Base-by-base conservation (phyloP, 2,797 vertebrate species). In the Sebastes kiyomatsui region DNA sequence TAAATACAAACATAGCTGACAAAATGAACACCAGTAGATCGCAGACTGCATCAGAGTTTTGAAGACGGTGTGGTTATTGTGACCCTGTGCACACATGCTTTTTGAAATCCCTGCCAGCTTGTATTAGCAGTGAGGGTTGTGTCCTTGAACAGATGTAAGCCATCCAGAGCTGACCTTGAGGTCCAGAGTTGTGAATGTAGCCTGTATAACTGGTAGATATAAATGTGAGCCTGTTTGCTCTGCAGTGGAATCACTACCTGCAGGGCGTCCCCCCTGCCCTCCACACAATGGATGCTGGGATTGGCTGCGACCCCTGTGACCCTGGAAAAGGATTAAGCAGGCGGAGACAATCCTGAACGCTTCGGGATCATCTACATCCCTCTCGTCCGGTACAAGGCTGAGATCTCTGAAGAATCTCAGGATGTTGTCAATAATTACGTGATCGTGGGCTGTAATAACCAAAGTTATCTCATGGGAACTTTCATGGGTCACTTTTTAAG, bases 211-310 rank as follows among this genome's bases (percentile, higher is more conserved):
- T 67, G 27, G 7, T 28, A 28, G 58, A 30, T 59, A 52, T 3
- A 11, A 58, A 72, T 62, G 54, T 52, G 42, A 66, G 46, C 32
- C 30, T 10, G 22, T 23, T 61, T 68, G 61, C 27, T 46, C 42
- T 30, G 38, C 33, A 22, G 46, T 28, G 59, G 42, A 64, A 54
- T 70, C 60, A 12, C 55, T 56, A 65, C 83, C 79, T 82, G 77
- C 56, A 54, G 58, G 2, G 22, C 52, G 62, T 33, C 14, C 68
- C 58, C 59, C 7, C 16, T 72, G 67, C 27, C 64, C 67, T 72
- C 32, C 25, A 46, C 73, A 75, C 75, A 80, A 62, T 49, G 71
- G 33, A 79, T 62, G 54, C 75, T 68, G 67, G 69, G 61, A 81
- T 66, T 77, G 61, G 55, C 75, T 77, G 25, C 38, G 27, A 68